Evolutionary conservation across 2,113 vertebrate species (phyloP), one percentile per base, ranked within the genome.

Genomic region (Delphinapterus leucas): DNA sequence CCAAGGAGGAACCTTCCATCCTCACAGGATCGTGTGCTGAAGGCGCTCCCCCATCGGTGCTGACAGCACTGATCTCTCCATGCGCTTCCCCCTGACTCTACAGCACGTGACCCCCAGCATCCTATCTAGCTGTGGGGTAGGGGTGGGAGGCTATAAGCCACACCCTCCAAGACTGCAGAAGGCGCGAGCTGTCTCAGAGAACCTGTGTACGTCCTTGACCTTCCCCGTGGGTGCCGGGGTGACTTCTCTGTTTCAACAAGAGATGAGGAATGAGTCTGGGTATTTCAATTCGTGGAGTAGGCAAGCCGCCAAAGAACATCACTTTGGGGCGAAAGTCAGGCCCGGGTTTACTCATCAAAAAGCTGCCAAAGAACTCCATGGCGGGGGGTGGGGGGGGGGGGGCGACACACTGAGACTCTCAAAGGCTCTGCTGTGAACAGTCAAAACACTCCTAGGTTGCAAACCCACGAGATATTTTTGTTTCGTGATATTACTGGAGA

Each of bases 401-500:
- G n/a, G 23, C 0, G 2, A 25, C 60, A 47, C 55, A 17, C 41
- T 33, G 31, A 2, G 26, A 68, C 71, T 93, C 90, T 86, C 88
- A 38, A 38, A 95, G 65, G 82, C 76, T 88, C 58, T 63, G 49
- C 76, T 53, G 25, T 15, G 76, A 94, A 77, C n/a, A 95, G 96
- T 93, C 94, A 97, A 88, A 98, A 91, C 96, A 96, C 76, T 90
- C 88, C 12, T 6, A 36, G 92, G 67, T 23, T 70, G 81, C 94
- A 93, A 93, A 94, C 68, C 93, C 96, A 86, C 6, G 73, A 93
- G 84, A 60, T 95, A 94, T 93, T 94, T 96, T 93, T 93, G 94
- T 90, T 97, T 86, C 38, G 1, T 74, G 88, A 88, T 96, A 92
- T 97, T 97, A 97, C 88, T 97, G 93, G 95, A 44, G 63, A 96